Conservation (phyloP, 2,888 invertebrate genomes). For the Biston betularia region DNA sequence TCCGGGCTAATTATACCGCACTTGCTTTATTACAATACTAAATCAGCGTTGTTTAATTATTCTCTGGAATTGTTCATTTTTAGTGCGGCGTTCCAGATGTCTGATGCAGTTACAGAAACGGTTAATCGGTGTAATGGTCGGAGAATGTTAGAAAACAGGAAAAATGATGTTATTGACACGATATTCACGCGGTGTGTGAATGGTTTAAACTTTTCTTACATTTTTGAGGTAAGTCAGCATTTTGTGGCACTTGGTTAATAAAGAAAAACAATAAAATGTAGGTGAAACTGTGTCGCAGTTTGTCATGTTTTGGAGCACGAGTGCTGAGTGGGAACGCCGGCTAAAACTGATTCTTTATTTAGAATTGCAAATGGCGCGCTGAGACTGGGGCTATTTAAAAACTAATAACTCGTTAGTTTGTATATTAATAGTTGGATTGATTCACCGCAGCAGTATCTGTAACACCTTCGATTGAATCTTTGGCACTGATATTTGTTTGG, state of each 20-base stretch:
- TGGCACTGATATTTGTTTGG: conserved; percentile 19
- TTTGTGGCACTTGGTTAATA: conserved; percentile 27
- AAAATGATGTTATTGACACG: conserved; percentile 28
- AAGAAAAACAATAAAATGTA: conserved; percentile 39
- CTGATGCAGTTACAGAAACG: conserved; percentile 32
- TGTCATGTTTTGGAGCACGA: conserved; percentile 52
- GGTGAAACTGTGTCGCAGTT: conserved; percentile 28
- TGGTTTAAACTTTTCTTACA: conserved; percentile 54
- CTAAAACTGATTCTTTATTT: conserved; percentile 69
- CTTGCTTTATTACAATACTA: conserved; percentile 38
- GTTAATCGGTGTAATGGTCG: conserved; percentile 22
- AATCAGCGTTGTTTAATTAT: conserved; percentile 36
- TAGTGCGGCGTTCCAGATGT: conserved; percentile 29
- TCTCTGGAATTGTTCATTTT: conserved; percentile 34
- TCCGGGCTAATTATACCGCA: conserved; percentile 38
- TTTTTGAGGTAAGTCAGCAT: conserved; percentile 71
- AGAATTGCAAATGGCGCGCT: conserved; percentile 58
- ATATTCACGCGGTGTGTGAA: conserved; percentile 29
- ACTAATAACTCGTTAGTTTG: conserved; percentile 52
- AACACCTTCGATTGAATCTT: conserved; percentile 24
- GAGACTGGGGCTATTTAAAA: conserved; percentile 56
- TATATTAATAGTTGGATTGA: conserved; percentile 56
- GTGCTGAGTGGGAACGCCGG: conserved; percentile 54
- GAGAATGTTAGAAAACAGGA: conserved; percentile 30
- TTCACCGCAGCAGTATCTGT: conserved; percentile 39